A percentile compares a stretch with the other conserved stretches of the same genome.
These are phyloP conservation scores for Tricholaema leucomelas DNA, from an alignment of 2,113 vertebrate species.

Conservation along the genomic window DNA sequence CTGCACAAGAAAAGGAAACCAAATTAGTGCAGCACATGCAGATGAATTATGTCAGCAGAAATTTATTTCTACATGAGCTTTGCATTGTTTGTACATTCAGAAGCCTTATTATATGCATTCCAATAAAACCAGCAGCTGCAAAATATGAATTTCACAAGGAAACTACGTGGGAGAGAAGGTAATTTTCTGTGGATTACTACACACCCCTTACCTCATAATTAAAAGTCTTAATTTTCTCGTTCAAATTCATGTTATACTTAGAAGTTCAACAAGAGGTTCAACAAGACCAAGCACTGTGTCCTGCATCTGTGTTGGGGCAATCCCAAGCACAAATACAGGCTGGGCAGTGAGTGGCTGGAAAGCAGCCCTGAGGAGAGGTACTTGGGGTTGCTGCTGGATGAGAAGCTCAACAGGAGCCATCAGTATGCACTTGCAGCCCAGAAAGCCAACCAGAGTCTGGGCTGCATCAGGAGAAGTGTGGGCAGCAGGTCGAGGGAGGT, in stretches of 20 bases:
- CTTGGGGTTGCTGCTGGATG: too few relatives aligned
- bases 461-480: too few relatives aligned
- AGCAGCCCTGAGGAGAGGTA: too few relatives aligned
- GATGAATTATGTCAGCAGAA: slow-evolving; percentile 61
- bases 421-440: too few relatives aligned
- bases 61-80: slow-evolving; percentile 38
- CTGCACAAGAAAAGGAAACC: slow-evolving; percentile 49
- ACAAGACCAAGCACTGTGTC: too few relatives aligned
- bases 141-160: background rate
- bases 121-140: background rate
- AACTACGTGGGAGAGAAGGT: background rate
- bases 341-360: too few relatives aligned
- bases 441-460: too few relatives aligned
- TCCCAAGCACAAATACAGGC: too few relatives aligned
- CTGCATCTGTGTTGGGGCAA: too few relatives aligned
- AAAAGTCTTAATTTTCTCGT: background rate
- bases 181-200: background rate
- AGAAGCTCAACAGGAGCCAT: too few relatives aligned
- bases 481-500: too few relatives aligned
- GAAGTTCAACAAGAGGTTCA: too few relatives aligned
- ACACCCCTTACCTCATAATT: background rate
- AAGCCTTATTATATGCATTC: background rate
- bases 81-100: background rate
- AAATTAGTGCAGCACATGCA: slow-evolving; percentile 26
- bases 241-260: background rate